Evolutionary conservation across 2,797 vertebrate species (phyloP).

Genomic region (Nannoperca australis): DNA sequence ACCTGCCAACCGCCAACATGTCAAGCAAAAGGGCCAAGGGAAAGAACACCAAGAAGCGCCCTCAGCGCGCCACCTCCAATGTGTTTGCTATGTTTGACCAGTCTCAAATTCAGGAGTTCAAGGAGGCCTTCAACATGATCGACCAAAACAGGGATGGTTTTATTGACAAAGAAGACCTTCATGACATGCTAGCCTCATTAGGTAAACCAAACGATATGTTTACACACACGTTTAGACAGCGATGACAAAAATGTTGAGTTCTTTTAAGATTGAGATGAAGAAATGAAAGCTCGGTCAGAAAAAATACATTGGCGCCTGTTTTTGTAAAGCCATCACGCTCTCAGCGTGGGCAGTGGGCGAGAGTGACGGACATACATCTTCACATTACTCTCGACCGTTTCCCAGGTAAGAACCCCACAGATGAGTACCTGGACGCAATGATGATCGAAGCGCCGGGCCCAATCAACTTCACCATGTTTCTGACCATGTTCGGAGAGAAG

Average conservation of each 20-base stretch:
- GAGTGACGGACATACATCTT: background rate
- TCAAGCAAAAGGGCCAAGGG: constrained; percentile 96
- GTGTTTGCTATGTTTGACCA: constrained; percentile 98
- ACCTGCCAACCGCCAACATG: constrained; percentile 82
- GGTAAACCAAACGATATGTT: constrained; percentile 79
- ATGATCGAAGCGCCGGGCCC: constrained; percentile 96
- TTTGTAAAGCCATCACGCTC: background rate
- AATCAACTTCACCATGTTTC: constrained; percentile 95
- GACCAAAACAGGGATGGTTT: constrained; percentile 98
- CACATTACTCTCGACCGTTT: background rate
- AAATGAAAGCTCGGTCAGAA: background rate
- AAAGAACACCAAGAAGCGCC: constrained; percentile 96
- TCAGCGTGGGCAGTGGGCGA: background rate
- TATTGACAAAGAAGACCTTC: constrained; percentile 96
- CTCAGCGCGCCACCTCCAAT: constrained; percentile 95
- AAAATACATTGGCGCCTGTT: background rate
- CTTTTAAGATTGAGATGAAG: background rate
- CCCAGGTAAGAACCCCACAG: constrained; percentile 94
- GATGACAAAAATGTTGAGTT: no score
- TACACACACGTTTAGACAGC: background rate
- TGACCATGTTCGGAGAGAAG: constrained; percentile 98
- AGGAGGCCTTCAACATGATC: constrained; percentile 99
- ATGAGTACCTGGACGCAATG: constrained; percentile 95
- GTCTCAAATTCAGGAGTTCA: constrained; percentile 98
- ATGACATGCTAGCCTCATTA: constrained; percentile 96